These are phyloP conservation scores for Pycnonotus jocosus DNA, from an alignment of 2,113 vertebrate species.

Conservation along the genomic window DNA sequence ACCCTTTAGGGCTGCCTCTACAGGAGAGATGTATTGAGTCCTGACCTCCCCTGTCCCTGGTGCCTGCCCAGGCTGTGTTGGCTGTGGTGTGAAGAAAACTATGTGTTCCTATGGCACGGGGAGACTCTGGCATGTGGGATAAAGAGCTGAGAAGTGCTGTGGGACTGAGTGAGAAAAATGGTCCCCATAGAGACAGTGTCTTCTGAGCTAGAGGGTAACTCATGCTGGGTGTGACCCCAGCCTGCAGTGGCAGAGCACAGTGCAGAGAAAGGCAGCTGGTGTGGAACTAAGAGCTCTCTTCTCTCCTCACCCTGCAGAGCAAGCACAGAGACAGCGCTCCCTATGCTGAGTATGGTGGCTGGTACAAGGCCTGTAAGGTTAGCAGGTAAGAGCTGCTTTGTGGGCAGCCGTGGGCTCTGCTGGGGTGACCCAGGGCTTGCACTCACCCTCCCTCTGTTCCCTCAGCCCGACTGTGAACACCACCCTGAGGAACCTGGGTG, in stretches of 20 bases:
- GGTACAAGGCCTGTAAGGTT: slow-evolving; percentile 99
- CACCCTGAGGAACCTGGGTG: slow-evolving; percentile 88
- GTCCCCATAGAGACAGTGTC: background rate
- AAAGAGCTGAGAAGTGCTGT: background rate
- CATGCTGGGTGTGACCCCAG: background rate
- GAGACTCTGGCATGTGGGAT: background rate
- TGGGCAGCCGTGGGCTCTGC: background rate
- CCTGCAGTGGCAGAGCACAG: background rate
- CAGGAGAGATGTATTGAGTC: background rate
- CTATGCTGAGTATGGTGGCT: slow-evolving; percentile 93
- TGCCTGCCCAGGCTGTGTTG: background rate
- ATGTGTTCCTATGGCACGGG: accelerated
- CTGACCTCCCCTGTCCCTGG: background rate
- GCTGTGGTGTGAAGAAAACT: background rate
- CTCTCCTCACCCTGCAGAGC: slow-evolving; percentile 73
- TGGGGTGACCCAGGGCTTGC: background rate
- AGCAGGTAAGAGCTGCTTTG: slow-evolving; percentile 81
- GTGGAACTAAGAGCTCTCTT: background rate
- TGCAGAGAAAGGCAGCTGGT: background rate
- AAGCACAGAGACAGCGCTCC: slow-evolving; percentile 86
- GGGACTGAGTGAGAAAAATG: background rate
- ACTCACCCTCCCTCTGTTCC: background rate
- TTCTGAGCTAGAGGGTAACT: background rate
- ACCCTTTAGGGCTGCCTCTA: background rate
- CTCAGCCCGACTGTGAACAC: slow-evolving; percentile 79